Conservation (phyloP, 1,140 invertebrate species). For the Penaeus indicus region DNA sequence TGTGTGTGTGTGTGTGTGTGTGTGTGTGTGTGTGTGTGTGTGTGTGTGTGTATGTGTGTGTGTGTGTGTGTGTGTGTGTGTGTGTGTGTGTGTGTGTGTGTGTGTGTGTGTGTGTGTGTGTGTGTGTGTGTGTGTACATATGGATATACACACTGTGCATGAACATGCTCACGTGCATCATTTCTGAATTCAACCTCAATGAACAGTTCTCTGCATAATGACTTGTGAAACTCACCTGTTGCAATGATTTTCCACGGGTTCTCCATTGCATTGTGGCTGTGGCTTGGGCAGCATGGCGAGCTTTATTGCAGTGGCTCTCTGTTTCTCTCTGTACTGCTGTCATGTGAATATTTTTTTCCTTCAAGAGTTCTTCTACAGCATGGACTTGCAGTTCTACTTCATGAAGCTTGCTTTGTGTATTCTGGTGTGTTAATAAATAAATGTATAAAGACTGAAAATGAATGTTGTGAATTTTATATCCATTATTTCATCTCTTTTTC, state of each 20-base stretch:
- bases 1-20: too few species aligned
- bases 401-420: constrained; percentile 27
- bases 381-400: constrained; percentile 47
- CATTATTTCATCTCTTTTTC: too few species aligned
- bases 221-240: constrained; percentile 16
- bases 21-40: too few species aligned
- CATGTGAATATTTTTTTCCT: constrained; percentile 53
- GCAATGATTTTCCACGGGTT: constrained; percentile 1
- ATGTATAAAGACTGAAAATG: neutral
- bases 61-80: too few species aligned
- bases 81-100: too few species aligned
- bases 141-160: too few species aligned
- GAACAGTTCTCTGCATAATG: neutral
- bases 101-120: too few species aligned
- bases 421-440: neutral
- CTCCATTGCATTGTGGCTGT: constrained; percentile 26
- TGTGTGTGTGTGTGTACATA: too few species aligned
- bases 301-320: constrained; percentile 38
- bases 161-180: too few species aligned
- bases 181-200: neutral
- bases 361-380: constrained; percentile 52
- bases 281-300: constrained; percentile 37
- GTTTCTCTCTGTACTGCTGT: constrained; percentile 49
- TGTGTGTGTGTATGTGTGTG: too few species aligned
- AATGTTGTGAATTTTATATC: neutral